phyloP scores from a whole-genome alignment of 2,797 vertebrate species.

The Moxostoma hubbsi region DNA sequence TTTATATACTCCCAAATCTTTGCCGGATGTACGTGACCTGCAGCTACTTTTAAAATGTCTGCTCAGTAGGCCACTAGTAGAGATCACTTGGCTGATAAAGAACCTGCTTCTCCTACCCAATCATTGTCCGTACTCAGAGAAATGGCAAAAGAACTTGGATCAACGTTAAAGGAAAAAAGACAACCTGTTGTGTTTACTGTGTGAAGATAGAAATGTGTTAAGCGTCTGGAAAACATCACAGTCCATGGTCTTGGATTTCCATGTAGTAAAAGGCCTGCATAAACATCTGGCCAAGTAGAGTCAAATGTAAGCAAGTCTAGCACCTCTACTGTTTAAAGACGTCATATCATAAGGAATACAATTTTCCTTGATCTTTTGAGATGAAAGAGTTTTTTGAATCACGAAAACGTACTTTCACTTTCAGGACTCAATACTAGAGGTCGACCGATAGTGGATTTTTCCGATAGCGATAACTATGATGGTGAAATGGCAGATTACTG shows the following conservation, averaged over 20 bases:
- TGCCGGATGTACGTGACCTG: no score
- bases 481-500: no score
- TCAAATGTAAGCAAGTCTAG: background rate
- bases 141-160: slow-evolving; percentile 28
- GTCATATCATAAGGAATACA: no score
- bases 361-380: no score
- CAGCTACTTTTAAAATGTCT: no score
- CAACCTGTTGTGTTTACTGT: slow-evolving; percentile 17
- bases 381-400: no score
- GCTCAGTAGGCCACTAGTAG: background rate
- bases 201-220: slow-evolving; percentile 24
- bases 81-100: background rate
- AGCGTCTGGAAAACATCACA: slow-evolving; percentile 45
- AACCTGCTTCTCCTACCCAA: slow-evolving; percentile 1
- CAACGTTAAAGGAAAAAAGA: slow-evolving; percentile 8
- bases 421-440: no score
- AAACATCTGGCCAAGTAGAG: slow-evolving; percentile 38
- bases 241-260: background rate
- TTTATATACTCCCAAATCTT: no score
- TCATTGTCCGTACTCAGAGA: slow-evolving; percentile 5
- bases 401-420: no score
- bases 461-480: no score
- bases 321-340: no score
- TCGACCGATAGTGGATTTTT: no score
- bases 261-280: slow-evolving; percentile 4